Evolutionary conservation across 2,888 invertebrate species (phyloP).

Genomic region (Bibio marci): DNA sequence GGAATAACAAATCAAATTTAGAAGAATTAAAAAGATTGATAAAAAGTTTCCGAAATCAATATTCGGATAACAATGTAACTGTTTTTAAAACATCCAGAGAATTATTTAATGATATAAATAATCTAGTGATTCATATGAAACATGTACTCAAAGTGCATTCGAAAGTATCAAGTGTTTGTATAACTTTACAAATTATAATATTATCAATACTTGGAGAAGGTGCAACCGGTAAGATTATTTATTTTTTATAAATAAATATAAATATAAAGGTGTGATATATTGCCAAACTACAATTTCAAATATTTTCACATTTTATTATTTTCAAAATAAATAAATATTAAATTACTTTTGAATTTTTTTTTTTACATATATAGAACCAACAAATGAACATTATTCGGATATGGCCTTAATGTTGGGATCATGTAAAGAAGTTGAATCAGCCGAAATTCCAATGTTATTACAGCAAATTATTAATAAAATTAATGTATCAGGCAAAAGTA

Average conservation of each 20-base stretch:
- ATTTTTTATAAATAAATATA: background rate
- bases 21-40: background rate
- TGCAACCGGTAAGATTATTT: background rate
- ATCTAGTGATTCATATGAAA: background rate
- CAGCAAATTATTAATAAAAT: constrained; percentile 28
- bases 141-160: constrained; percentile 9
- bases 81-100: background rate
- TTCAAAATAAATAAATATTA: background rate
- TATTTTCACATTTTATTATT: too few species aligned
- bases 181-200: constrained; percentile 1
- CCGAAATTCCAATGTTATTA: constrained; percentile 46
- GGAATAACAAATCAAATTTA: background rate
- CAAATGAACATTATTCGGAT: constrained; percentile 47
- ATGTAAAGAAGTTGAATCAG: constrained; percentile 51
- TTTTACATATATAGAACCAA: constrained; percentile 41
- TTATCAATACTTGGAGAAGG: constrained; percentile 4
- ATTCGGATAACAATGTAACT: background rate
- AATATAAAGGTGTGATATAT: too few species aligned
- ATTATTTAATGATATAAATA: background rate
- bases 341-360: background rate
- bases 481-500: constrained; percentile 30
- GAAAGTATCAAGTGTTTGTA: background rate
- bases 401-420: constrained; percentile 49
- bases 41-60: background rate
- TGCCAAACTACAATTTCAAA: too few species aligned